Percentiles rank a stretch among this genome's conserved stretches.
phyloP scores from a whole-genome alignment of 2,888 invertebrate genomes.

The Balanococcus diminutus region DNA sequence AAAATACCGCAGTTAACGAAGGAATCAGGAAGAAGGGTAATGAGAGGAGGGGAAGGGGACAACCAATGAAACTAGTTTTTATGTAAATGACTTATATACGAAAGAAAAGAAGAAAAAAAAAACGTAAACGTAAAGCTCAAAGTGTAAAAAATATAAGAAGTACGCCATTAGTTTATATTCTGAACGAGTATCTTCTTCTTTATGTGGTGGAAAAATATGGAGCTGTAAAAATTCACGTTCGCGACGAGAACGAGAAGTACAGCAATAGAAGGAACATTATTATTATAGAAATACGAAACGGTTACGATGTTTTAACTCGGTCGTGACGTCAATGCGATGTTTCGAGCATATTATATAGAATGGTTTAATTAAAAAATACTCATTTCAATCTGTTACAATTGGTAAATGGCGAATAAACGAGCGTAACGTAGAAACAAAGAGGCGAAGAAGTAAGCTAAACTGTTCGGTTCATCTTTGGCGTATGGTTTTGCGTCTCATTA shows the following conservation, averaged over 20 bases:
- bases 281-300: constrained; percentile 21
- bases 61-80: background rate
- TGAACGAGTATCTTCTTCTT: constrained; percentile 5
- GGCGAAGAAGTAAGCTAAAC: background rate
- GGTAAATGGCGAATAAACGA: background rate
- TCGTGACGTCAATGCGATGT: constrained; percentile 18
- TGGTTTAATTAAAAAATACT: constrained; percentile 36
- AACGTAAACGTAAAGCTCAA: background rate
- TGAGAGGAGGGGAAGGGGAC: background rate
- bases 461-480: background rate
- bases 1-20: background rate
- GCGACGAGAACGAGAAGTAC: background rate
- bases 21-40: background rate
- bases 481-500: background rate
- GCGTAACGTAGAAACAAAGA: background rate
- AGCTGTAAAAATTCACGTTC: constrained; percentile 26
- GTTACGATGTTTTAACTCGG: background rate
- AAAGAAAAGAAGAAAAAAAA: background rate
- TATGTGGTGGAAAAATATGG: background rate
- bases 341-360: background rate
- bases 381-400: constrained; percentile 36
- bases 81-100: constrained; percentile 13
- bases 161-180: constrained; percentile 18
- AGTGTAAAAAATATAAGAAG: background rate
- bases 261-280: background rate